Evolutionary conservation across 2,888 invertebrate genomes (phyloP), one percentile per base, ranked within the genome.

Genomic region (Carabus problematicus): DNA sequence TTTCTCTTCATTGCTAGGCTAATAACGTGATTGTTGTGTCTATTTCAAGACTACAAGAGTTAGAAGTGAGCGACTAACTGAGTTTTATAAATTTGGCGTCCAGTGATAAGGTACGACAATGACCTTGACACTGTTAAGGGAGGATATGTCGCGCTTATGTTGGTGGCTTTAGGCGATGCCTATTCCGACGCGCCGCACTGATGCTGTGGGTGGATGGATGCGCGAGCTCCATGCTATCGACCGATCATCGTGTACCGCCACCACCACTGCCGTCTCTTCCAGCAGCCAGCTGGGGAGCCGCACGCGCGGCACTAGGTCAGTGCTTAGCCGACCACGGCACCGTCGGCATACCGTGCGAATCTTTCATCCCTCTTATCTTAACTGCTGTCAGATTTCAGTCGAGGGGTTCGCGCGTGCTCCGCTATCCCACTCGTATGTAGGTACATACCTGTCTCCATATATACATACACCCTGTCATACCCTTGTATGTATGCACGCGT

Each of bases 231-330:
- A 52, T 8, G 11, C 9, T 66, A 66, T 66, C 58, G 66, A 66
- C 66, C 66, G 66, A 56, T 40, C 42, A 52, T 8, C 62, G 52
- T 7, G 19, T 29, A 52, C 18, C 6, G 4, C 18, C 52, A 52
- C 52, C 16, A 52, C 45, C n/a, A 7, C 45, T 3, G 45, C 52
- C 3, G 52, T 16, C 52, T 16, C 52, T 14, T 18, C 52, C 52
- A 52, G 52, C 52, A 18, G 52, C 8, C 29, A 29, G 16, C 14
- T 52, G 16, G 52, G 16, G 16, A 18, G 52, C 56, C 47, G 19
- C 19, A 58, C 62, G 56, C 59, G 66, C 73, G 73, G 74, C 75
- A 75, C 75, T 76, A 75, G 76, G 76, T 76, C 76, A 76, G 75
- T 76, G 75, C 72, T 75, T 74, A 74, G 18, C 52, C 9, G 16